Conservation (phyloP, 2,888 invertebrate genomes). For the Choreutis nemorana region DNA sequence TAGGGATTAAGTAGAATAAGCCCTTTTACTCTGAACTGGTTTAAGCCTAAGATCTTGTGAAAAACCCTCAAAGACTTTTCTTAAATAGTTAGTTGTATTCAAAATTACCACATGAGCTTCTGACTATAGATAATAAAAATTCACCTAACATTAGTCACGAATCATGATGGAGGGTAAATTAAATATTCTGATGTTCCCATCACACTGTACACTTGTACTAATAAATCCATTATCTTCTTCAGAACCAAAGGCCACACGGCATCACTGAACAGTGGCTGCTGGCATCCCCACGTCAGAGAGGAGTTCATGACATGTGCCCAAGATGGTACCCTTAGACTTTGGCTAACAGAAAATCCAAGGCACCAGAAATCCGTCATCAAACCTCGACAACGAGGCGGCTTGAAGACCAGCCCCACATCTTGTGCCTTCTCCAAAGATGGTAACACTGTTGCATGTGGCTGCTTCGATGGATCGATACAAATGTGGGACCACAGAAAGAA, state of each 20-base stretch:
- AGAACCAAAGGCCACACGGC: constrained; percentile 94
- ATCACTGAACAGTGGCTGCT: constrained; percentile 86
- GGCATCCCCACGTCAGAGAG: constrained; percentile 88
- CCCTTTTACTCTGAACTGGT: no score
- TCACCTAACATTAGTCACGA: no score
- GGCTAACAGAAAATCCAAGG: constrained; percentile 84
- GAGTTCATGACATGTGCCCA: constrained; percentile 95
- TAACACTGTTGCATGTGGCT: constrained; percentile 87
- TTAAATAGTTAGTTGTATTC: no score
- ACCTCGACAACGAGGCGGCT: constrained; percentile 84
- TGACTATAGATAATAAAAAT: no score
- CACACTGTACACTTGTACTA: no score
- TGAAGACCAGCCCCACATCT: constrained; percentile 85
- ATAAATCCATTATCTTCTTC: constrained; percentile 15
- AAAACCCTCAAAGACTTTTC: no score
- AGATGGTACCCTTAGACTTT: constrained; percentile 92
- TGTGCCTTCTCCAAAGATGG: constrained; percentile 88
- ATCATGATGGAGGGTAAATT: no score
- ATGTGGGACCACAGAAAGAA: constrained; percentile 96
- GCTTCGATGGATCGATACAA: constrained; percentile 94
- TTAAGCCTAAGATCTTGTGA: no score
- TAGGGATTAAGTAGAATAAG: no score
- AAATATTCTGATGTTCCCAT: no score
- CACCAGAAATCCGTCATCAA: constrained; percentile 87
- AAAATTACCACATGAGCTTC: no score